Percentiles rank a stretch among this genome's conserved stretches.
These are phyloP conservation scores for Macrobrachium nipponense DNA, from an alignment of 1,140 invertebrate genomes.

Conservation along the genomic window DNA sequence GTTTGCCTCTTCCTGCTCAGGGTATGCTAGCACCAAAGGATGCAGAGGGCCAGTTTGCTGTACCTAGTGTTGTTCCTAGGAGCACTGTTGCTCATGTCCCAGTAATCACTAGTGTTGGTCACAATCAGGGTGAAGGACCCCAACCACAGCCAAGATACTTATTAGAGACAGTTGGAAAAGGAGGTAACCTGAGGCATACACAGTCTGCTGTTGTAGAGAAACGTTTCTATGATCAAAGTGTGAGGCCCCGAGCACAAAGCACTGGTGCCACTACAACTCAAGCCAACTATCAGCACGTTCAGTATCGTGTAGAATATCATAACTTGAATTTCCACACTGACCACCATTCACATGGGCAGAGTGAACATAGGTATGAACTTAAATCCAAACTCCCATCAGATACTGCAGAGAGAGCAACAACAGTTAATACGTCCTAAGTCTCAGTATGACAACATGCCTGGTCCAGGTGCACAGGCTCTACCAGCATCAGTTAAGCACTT, in stretches of 20 bases:
- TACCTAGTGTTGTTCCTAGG: not conserved
- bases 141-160: not conserved
- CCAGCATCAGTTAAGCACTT: not conserved
- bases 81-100: conserved; percentile 10
- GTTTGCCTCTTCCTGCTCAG: not conserved
- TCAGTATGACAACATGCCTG: conserved; percentile 26
- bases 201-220: conserved; percentile 47
- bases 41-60: not conserved
- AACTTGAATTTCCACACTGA: not conserved
- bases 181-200: conserved; percentile 41
- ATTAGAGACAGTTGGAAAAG: not conserved
- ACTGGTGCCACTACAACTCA: conserved; percentile 29
- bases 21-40: not conserved
- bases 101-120: not conserved
- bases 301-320: not conserved
- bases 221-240: not conserved
- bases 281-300: not conserved
- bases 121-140: not conserved
- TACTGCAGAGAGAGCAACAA: not conserved
- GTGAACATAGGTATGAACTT: conserved; percentile 35
- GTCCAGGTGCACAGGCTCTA: not conserved
- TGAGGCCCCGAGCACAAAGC: conserved; percentile 42
- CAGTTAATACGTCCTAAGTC: not conserved
- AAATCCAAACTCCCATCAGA: not conserved
- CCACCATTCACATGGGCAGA: not conserved